Base-by-base conservation (phyloP, 2,888 invertebrate genomes). In the Campopleginae sp. region DNA sequence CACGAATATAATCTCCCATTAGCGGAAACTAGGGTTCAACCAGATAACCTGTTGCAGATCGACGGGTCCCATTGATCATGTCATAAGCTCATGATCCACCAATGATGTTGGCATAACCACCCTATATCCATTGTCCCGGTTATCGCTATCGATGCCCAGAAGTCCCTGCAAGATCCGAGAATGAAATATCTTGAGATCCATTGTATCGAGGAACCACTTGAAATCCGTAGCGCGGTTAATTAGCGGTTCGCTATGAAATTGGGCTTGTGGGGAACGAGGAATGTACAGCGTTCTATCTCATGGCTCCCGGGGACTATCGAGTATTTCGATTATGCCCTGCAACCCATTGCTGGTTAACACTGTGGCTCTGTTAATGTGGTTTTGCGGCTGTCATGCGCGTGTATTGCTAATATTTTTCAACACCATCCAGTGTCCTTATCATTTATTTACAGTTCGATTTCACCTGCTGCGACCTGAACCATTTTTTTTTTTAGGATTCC, bases 211-310 rank as follows among this genome's bases (percentile, higher is more conserved):
- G 3, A 33, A 80, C 27, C 74, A 54, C 66, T 74, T 75, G 44
- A 58, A 58, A 66, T 75, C 46, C 66, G 17, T 19, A 75, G 23
- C n/a, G 66, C 23, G 80, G 74, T 80, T 44, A 66, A 80, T 80
- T 68, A 63, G 80, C 58, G 80, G 74, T 68, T 74, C 54, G 46
- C 58, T 46, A 80, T 74, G 74, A 80, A 54, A 74, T 80, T 80
- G 80, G 44, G 80, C 66, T 74, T 58, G 46, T 58, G 74, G 66
- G 44, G 14, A 58, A 46, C 65, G 23, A 27, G 74, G 74, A 58
- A 80, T 75, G 12, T 46, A 80, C 19, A 46, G 51, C 31, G 44
- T 74, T 80, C 51, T 51, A 80, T 61, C 44, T 23, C 17, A 66
- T 66, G 74, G 74, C 17, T 58, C 61, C 61, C 27, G 27, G 38